Evolutionary conservation across 2,113 vertebrate genomes (phyloP).

Genomic region (Brachionichthys hirsutus): DNA sequence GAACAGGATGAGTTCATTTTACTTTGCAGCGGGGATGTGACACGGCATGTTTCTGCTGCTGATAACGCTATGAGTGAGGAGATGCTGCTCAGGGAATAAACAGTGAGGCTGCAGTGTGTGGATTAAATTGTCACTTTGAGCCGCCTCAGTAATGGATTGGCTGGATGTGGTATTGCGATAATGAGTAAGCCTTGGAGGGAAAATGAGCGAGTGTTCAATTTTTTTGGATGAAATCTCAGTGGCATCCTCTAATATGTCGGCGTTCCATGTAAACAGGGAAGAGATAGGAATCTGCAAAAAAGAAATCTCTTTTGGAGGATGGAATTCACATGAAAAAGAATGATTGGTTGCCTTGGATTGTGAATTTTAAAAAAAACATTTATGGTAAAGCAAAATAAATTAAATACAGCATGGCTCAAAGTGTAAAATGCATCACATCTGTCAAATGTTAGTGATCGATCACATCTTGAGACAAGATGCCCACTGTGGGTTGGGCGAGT

Average conservation of each 20-base stretch:
- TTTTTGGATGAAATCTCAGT: constrained; percentile 26
- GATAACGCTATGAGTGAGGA: constrained; percentile 19
- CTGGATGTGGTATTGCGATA: constrained; percentile 32
- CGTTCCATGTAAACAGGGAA: constrained; percentile 4
- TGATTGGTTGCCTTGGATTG: constrained; percentile 6
- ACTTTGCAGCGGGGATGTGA: constrained; percentile 9
- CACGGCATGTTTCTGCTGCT: constrained; percentile 12
- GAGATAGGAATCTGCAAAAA: constrained; percentile 29
- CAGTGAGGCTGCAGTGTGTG: not conserved
- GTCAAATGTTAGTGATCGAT: constrained; percentile 8
- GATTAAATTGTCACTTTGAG: constrained; percentile 33
- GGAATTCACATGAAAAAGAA: constrained; percentile 21
- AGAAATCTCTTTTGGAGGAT: not conserved
- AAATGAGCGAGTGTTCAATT: constrained; percentile 15
- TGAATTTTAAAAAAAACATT: too few species aligned
- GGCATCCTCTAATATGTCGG: constrained; percentile 34
- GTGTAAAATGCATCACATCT: not conserved
- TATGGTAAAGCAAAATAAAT: too few species aligned
- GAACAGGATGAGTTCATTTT: constrained; percentile 6
- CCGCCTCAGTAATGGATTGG: constrained; percentile 36
- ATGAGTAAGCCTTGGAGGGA: constrained; percentile 25
- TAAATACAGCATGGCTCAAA: too few species aligned
- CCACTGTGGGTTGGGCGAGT: constrained; percentile 4
- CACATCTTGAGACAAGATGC: not conserved
- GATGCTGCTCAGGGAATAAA: constrained; percentile 10